A percentile compares a stretch with the other conserved stretches of the same genome.
phyloP scores from a whole-genome alignment of 2,797 vertebrate genomes.

The Falco berigora region DNA sequence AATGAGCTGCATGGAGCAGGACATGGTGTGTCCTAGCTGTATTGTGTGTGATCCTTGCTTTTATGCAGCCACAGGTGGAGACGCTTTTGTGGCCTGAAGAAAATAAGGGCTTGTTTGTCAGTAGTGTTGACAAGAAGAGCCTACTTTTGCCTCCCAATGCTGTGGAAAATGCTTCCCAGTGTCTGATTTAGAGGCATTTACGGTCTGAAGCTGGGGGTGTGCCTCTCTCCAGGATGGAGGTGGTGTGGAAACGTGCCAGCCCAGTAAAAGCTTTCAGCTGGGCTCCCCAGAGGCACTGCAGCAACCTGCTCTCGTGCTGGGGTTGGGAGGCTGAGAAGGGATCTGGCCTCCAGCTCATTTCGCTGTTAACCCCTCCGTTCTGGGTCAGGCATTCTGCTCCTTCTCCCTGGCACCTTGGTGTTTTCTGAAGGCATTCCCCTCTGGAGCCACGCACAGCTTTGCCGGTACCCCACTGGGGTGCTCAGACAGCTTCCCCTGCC shows the following conservation, averaged over 20 bases:
- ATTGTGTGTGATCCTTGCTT: accelerated
- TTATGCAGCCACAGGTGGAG: neutral
- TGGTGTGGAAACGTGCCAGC: neutral
- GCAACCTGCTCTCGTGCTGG: neutral
- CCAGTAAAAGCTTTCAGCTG: slow-evolving; percentile 15
- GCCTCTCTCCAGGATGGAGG: neutral
- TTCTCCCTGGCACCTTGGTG: neutral
- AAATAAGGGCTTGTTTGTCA: neutral
- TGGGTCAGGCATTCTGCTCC: neutral
- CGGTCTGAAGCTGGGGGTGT: neutral
- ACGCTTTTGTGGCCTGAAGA: accelerated
- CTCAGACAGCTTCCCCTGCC: neutral
- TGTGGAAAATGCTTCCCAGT: neutral
- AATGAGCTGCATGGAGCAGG: neutral
- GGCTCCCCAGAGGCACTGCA: neutral
- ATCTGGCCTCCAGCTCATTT: neutral
- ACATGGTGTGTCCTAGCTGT: accelerated
- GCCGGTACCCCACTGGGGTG: accelerated
- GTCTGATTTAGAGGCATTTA: neutral
- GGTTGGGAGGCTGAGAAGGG: neutral
- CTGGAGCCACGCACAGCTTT: accelerated
- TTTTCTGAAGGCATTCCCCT: neutral
- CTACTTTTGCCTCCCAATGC: neutral
- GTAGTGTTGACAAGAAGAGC: neutral
- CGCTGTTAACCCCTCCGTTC: accelerated